Conservation (phyloP, 2,888 invertebrate species). For the Dyspetes luteomarginatus region DNA sequence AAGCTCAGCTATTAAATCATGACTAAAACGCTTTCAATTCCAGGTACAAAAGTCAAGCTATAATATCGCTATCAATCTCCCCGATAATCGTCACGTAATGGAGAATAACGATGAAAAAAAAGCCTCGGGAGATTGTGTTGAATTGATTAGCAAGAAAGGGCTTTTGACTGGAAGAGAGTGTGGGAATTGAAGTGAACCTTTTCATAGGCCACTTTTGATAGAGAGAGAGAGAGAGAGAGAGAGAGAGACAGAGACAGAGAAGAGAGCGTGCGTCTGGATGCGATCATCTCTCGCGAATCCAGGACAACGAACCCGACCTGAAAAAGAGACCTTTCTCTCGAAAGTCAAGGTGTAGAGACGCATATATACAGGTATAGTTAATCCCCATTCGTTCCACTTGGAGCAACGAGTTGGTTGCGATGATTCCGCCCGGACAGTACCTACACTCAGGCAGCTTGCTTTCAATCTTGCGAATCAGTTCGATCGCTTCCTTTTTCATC, state of each 20-base stretch:
- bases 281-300: slow-evolving; percentile 59
- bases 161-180: no score
- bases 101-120: no score
- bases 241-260: slow-evolving; percentile 5
- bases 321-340: slow-evolving; percentile 73
- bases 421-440: slow-evolving; percentile 50
- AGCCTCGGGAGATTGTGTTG: no score
- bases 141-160: no score
- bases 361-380: slow-evolving; percentile 23
- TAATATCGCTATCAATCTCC: no score
- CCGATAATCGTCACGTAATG: no score
- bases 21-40: no score
- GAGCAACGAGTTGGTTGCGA: slow-evolving; percentile 28
- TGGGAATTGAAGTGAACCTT: no score
- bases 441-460: slow-evolving; percentile 49
- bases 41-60: no score
- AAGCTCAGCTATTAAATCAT: no score
- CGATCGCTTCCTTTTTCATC: slow-evolving; percentile 5
- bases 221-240: slow-evolving; percentile 1
- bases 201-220: no score
- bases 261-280: slow-evolving; percentile 26
- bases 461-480: no score
- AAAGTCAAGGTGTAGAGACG: slow-evolving; percentile 70
- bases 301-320: slow-evolving; percentile 72
- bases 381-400: slow-evolving; percentile 67